Percentiles rank a stretch among this genome's conserved stretches.
These are phyloP conservation scores for Ooceraea biroi DNA, from an alignment of 1,140 invertebrate species.

Conservation along the genomic window DNA sequence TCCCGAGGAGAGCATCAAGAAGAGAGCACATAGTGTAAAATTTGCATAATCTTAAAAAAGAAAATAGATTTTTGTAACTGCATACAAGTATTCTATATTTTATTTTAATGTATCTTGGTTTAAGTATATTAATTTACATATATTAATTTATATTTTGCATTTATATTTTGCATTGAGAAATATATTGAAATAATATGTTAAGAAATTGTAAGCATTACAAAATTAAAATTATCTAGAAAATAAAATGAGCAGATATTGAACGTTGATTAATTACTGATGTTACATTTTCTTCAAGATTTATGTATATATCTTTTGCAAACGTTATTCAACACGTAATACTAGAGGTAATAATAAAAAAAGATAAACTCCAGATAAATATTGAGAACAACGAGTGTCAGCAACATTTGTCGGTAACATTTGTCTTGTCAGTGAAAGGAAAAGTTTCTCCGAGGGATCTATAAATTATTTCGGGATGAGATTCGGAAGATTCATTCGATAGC, in stretches of 20 bases:
- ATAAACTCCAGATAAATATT: constrained; percentile 20
- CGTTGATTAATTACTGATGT: neutral
- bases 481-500: constrained; percentile 13
- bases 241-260: constrained; percentile 36
- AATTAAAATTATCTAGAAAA: neutral
- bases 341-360: too few relatives aligned
- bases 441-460: constrained; percentile 19
- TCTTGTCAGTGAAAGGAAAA: neutral
- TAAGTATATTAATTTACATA: too few relatives aligned
- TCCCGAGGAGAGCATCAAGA: neutral
- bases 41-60: neutral
- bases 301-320: neutral
- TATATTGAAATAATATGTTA: neutral
- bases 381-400: neutral
- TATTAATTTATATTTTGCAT: too few relatives aligned
- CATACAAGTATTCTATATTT: too few relatives aligned
- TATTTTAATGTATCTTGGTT: too few relatives aligned
- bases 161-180: too few relatives aligned
- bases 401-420: constrained; percentile 11
- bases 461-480: constrained; percentile 39
- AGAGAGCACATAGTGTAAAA: neutral
- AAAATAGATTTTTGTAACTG: neutral
- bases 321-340: neutral
- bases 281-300: too few relatives aligned
- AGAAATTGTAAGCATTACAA: neutral